Percentiles rank a stretch among this genome's conserved stretches.
Evolutionary conservation across 2,113 vertebrate species (phyloP).

Genomic region (Chauna torquata): DNA sequence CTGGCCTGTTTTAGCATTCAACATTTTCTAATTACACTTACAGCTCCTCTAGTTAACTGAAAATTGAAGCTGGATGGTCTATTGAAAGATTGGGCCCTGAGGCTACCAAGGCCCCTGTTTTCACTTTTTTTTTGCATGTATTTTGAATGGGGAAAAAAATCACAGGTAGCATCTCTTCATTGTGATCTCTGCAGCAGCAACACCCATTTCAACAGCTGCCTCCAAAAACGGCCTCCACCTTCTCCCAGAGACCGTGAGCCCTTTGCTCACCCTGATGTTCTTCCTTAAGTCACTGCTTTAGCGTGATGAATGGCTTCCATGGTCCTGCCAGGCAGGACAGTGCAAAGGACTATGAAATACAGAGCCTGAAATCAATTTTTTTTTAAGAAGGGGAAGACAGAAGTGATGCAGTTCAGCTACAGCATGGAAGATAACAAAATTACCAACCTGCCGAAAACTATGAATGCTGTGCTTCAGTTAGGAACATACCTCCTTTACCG

Average conservation of each 20-base stretch:
- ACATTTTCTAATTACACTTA: not conserved
- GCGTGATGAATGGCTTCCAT: fast-evolving
- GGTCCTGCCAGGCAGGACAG: not conserved
- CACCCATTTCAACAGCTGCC: not conserved
- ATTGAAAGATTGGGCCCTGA: not conserved
- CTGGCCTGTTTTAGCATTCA: not conserved
- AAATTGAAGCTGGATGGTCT: not conserved
- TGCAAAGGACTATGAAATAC: fast-evolving
- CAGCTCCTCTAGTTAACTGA: not conserved
- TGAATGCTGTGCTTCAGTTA: not conserved
- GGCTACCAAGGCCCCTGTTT: not conserved
- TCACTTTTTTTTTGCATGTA: not conserved
- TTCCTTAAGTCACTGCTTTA: not conserved
- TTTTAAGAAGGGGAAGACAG: not conserved
- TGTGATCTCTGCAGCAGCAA: not conserved
- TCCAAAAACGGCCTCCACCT: not conserved
- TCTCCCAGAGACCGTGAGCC: not conserved
- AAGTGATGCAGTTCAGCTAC: not conserved
- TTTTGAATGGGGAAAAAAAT: not conserved
- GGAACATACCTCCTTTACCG: not conserved
- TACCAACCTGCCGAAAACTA: not conserved
- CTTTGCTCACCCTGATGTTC: not conserved
- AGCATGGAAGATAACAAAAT: not conserved
- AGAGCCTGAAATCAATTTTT: not conserved
- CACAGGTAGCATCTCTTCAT: not conserved